These are phyloP conservation scores for Hucho hucho DNA, from an alignment of 2,113 vertebrate genomes.

Conservation along the genomic window DNA sequence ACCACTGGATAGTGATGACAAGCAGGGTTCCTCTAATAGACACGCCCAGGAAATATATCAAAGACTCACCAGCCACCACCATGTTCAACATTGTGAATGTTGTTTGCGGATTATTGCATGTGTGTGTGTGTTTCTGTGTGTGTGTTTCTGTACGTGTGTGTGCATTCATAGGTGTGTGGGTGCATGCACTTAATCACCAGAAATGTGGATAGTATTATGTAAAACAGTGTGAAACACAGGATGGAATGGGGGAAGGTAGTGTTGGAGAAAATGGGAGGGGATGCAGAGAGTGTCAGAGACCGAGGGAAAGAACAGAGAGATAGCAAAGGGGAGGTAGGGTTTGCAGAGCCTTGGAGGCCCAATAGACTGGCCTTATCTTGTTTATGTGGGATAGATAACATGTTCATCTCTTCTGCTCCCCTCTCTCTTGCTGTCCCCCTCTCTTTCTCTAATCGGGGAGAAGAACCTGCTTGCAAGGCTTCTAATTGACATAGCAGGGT, in stretches of 20 bases:
- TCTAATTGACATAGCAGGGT: too few species aligned
- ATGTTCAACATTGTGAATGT: constrained; percentile 26
- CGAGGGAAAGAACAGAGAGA: neutral
- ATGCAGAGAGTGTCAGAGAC: neutral
- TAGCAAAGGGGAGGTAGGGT: neutral
- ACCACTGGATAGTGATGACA: too few species aligned
- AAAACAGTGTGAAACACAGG: neutral
- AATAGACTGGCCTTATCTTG: neutral
- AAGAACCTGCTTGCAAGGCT: too few species aligned
- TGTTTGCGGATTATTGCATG: neutral
- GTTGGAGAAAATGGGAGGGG: too few species aligned
- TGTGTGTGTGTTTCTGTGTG: neutral
- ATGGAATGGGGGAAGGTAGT: neutral
- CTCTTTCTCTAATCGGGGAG: too few species aligned
- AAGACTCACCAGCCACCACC: constrained; percentile 23
- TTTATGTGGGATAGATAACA: too few species aligned
- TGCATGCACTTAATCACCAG: neutral
- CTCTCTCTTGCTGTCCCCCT: too few species aligned
- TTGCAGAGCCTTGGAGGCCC: neutral
- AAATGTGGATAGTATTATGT: neutral
- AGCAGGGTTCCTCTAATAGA: neutral
- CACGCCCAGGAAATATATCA: constrained; percentile 2
- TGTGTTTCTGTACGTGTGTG: neutral
- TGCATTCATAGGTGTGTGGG: constrained; percentile 5
- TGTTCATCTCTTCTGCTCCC: too few species aligned